Percentiles rank a stretch among this genome's conserved stretches.
phyloP scores from a whole-genome alignment of 2,888 invertebrate species.

The Syritta pipiens region DNA sequence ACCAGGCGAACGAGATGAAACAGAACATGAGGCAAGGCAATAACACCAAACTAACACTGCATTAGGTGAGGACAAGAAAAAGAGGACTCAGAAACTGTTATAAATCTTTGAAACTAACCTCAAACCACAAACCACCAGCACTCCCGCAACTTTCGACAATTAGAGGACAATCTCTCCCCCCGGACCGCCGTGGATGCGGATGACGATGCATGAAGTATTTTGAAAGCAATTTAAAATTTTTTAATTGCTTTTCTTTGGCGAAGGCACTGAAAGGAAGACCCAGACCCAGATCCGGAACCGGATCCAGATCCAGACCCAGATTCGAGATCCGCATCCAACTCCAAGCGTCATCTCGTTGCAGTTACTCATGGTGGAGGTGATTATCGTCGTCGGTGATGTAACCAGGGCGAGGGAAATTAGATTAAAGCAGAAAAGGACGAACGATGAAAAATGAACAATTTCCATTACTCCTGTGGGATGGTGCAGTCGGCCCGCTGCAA shows the following conservation, averaged over 20 bases:
- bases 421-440: conserved; percentile 35
- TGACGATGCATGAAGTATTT: conserved; percentile 50
- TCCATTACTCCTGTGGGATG: background rate
- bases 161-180: conserved; percentile 3
- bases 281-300: conserved; percentile 17
- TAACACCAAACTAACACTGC: background rate
- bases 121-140: no score
- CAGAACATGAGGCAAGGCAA: conserved; percentile 13
- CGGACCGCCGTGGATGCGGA: background rate
- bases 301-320: conserved; percentile 25
- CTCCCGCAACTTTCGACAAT: conserved; percentile 19
- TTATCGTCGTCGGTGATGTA: conserved; percentile 27
- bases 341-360: conserved; percentile 24
- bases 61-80: background rate
- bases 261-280: conserved; percentile 31
- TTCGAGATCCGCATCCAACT: no score
- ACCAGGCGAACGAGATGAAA: conserved; percentile 10
- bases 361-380: no score
- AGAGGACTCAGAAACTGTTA: background rate
- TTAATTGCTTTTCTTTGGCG: conserved; percentile 64
- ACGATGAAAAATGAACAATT: conserved; percentile 43
- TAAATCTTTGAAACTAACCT: background rate
- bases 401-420: conserved; percentile 42
- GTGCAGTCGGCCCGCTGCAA: conserved; percentile 29
- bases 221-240: conserved; percentile 61